Evolutionary conservation across 1,140 invertebrate genomes (phyloP).

Genomic region (Maniola jurtina): DNA sequence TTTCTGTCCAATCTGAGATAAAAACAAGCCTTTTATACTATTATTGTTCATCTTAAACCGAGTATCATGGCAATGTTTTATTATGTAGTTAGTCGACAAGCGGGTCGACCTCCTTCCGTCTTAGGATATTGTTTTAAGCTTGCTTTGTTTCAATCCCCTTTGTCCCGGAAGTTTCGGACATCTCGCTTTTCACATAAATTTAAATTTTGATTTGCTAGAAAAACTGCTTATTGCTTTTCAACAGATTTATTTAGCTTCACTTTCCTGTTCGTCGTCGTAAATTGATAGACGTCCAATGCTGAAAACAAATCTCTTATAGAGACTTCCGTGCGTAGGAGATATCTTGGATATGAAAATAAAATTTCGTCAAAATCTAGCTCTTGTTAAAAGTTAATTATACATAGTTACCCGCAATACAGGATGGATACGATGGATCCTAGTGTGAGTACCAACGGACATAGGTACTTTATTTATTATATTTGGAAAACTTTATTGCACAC

Average conservation of each 20-base stretch:
- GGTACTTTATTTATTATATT: too few relatives aligned
- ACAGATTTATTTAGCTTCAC: background rate
- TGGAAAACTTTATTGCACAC: too few relatives aligned
- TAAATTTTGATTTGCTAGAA: slow-evolving; percentile 14
- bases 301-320: too few relatives aligned
- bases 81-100: slow-evolving; percentile 9
- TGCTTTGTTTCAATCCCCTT: slow-evolving; percentile 21
- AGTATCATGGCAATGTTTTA: background rate
- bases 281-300: too few relatives aligned
- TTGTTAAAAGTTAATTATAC: too few relatives aligned
- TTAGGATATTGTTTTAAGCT: slow-evolving; percentile 14
- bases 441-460: too few relatives aligned
- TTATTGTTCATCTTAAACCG: slow-evolving; percentile 3
- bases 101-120: slow-evolving; percentile 13
- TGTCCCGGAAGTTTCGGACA: slow-evolving; percentile 6
- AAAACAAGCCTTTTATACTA: background rate
- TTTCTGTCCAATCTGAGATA: background rate
- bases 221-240: background rate
- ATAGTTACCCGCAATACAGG: too few relatives aligned
- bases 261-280: too few relatives aligned
- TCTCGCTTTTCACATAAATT: background rate
- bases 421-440: too few relatives aligned
- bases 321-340: too few relatives aligned
- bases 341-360: too few relatives aligned
- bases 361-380: too few relatives aligned